Conservation (phyloP, 2,113 vertebrate species). For the Vimba vimba region DNA sequence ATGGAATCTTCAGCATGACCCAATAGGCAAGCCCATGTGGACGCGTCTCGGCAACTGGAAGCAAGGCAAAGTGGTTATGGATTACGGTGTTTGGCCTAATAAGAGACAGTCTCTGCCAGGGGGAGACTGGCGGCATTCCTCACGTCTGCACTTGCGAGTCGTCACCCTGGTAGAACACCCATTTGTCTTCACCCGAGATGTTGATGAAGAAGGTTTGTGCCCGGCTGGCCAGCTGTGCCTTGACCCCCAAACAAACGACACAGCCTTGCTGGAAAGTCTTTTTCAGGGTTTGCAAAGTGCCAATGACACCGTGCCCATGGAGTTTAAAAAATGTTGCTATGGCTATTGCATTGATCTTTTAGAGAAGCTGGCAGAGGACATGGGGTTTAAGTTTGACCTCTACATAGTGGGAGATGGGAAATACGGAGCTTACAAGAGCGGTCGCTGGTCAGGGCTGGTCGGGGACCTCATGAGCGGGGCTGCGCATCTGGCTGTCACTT, state of each 20-base stretch:
- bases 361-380: slow-evolving; percentile 89
- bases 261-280: slow-evolving; percentile 73
- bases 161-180: slow-evolving; percentile 92
- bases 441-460: slow-evolving; percentile 92
- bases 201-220: slow-evolving; percentile 85
- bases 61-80: slow-evolving; percentile 81
- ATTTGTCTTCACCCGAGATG: slow-evolving; percentile 88
- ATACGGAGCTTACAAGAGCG: slow-evolving; percentile 85
- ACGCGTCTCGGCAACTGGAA: slow-evolving; percentile 87
- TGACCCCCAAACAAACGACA: slow-evolving; percentile 81
- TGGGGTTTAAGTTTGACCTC: slow-evolving; percentile 89
- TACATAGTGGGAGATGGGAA: slow-evolving; percentile 96
- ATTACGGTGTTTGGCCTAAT: slow-evolving; percentile 87
- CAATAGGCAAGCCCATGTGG: slow-evolving; percentile 86
- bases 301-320: slow-evolving; percentile 69
- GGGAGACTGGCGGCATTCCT: slow-evolving; percentile 71
- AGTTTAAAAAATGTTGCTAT: slow-evolving; percentile 87
- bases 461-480: slow-evolving; percentile 88
- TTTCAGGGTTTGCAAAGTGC: slow-evolving; percentile 79
- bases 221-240: slow-evolving; percentile 87
- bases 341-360: slow-evolving; percentile 95
- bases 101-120: slow-evolving; percentile 69
- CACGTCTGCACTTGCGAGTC: slow-evolving; percentile 83
- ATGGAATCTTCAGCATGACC: slow-evolving; percentile 88
- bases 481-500: slow-evolving; percentile 94